Evolutionary conservation across 2,113 vertebrate genomes (phyloP).

Genomic region (Ploceus nigricollis): DNA sequence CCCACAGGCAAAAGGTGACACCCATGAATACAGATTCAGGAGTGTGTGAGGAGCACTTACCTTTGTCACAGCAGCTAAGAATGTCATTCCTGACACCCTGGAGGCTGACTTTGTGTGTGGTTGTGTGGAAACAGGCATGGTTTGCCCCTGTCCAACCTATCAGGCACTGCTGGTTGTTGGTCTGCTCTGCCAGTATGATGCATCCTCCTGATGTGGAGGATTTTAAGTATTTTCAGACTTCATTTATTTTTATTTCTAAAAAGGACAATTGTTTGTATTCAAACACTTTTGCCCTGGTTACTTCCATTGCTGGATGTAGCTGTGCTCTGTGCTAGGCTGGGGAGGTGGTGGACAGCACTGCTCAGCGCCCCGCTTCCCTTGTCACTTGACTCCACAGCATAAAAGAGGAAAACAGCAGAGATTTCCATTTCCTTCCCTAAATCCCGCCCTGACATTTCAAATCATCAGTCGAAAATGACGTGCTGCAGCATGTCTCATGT

Average conservation of each 20-base stretch:
- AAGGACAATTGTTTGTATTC: background rate
- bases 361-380: accelerated
- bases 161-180: background rate
- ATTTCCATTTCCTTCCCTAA: background rate
- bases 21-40: background rate
- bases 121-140: accelerated
- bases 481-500: background rate
- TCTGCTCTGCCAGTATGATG: background rate
- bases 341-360: background rate
- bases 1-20: background rate
- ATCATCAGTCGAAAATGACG: background rate
- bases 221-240: background rate
- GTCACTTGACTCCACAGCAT: background rate
- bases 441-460: background rate
- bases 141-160: background rate
- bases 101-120: background rate
- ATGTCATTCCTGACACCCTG: background rate
- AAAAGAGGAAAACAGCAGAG: background rate
- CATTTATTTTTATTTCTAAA: background rate
- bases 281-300: background rate
- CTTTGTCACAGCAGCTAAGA: background rate
- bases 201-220: background rate
- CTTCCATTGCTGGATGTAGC: background rate
- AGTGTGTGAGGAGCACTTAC: background rate
- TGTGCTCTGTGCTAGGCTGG: background rate